Conservation (phyloP, 2,888 invertebrate species). For the Phragmatobia fuliginosa region DNA sequence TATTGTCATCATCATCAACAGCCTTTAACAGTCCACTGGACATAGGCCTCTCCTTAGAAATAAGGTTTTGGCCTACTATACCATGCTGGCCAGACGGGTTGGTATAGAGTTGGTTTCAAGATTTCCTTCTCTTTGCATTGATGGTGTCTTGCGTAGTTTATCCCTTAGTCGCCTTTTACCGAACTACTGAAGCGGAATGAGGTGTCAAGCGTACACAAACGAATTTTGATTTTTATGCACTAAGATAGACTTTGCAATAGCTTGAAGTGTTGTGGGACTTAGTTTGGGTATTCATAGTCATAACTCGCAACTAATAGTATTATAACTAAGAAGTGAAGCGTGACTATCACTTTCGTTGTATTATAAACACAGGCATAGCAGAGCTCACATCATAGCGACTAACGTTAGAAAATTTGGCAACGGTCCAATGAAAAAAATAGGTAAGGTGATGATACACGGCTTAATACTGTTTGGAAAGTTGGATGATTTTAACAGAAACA, state of each 20-base stretch:
- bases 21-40: too few relatives aligned
- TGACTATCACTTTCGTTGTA: neutral
- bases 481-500: neutral
- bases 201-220: too few relatives aligned
- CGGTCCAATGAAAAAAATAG: neutral
- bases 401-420: constrained; percentile 1
- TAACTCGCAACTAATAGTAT: neutral
- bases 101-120: too few relatives aligned
- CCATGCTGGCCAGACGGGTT: too few relatives aligned
- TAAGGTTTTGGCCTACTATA: too few relatives aligned
- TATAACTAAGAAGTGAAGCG: neutral
- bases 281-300: neutral
- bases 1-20: too few relatives aligned
- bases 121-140: too few relatives aligned
- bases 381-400: neutral
- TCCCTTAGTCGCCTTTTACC: too few relatives aligned
- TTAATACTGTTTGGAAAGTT: neutral
- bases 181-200: too few relatives aligned
- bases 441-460: neutral
- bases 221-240: too few relatives aligned
- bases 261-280: neutral
- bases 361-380: neutral
- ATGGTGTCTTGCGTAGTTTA: too few relatives aligned
- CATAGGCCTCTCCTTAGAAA: too few relatives aligned
- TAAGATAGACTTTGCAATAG: neutral